Evolutionary conservation across 2,888 invertebrate species (phyloP).

Genomic region (Cheilosia urbana): DNA sequence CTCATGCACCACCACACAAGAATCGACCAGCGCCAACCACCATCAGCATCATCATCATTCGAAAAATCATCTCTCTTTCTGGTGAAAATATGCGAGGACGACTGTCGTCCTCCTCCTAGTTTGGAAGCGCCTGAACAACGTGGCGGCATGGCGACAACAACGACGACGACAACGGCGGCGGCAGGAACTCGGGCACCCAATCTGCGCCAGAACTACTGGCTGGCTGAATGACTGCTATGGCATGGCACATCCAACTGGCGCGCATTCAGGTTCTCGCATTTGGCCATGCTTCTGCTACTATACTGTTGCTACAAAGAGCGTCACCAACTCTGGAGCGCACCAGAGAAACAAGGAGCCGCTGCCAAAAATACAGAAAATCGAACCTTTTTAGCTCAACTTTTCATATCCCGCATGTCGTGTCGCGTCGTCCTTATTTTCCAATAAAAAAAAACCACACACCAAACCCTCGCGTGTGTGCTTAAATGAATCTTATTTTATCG

Average conservation of each 20-base stretch:
- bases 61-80: slow-evolving; percentile 66
- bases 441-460: not conserved
- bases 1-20: not conserved
- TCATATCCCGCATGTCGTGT: slow-evolving; percentile 51
- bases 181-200: slow-evolving; percentile 74
- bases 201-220: slow-evolving; percentile 74
- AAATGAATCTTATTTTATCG: slow-evolving; percentile 50
- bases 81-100: slow-evolving; percentile 70
- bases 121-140: slow-evolving; percentile 54
- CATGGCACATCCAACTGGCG: slow-evolving; percentile 67
- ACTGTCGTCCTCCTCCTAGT: slow-evolving; percentile 65
- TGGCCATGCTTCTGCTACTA: slow-evolving; percentile 48
- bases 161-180: slow-evolving; percentile 58
- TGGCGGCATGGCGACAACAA: slow-evolving; percentile 65
- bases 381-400: slow-evolving; percentile 39
- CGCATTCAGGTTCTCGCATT: slow-evolving; percentile 66
- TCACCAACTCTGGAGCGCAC: slow-evolving; percentile 55
- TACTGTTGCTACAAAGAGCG: slow-evolving; percentile 50
- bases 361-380: slow-evolving; percentile 68
- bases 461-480: slow-evolving; percentile 31
- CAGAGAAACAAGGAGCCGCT: slow-evolving; percentile 67
- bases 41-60: slow-evolving; percentile 72
- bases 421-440: slow-evolving; percentile 61
- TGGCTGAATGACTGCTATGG: slow-evolving; percentile 36
- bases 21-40: slow-evolving; percentile 49